phyloP scores from a whole-genome alignment of 2,113 vertebrate species.

The Mellivora capensis region DNA sequence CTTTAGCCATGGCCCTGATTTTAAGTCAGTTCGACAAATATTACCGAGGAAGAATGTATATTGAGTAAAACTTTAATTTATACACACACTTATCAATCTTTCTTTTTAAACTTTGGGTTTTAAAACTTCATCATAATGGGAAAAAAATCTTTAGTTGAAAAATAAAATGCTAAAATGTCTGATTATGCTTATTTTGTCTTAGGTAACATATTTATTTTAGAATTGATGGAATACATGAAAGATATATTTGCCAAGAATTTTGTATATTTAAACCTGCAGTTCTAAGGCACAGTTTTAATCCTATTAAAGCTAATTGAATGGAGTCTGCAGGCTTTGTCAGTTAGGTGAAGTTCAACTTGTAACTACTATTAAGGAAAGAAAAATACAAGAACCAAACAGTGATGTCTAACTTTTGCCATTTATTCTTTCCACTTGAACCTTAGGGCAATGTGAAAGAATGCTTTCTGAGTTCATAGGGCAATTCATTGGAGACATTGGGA shows the following conservation, averaged over 20 bases:
- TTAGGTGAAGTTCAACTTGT: slow-evolving; percentile 92
- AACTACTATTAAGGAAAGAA: slow-evolving; percentile 89
- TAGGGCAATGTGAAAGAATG: slow-evolving; percentile 70
- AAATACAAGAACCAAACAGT: slow-evolving; percentile 81
- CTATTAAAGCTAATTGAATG: slow-evolving; percentile 96
- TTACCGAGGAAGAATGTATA: not conserved
- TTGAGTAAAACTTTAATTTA: slow-evolving; percentile 22
- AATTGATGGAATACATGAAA: slow-evolving; percentile 87
- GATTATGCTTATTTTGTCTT: slow-evolving; percentile 74
- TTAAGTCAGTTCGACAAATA: not conserved
- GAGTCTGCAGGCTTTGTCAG: slow-evolving; percentile 91
- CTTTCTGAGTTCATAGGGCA: slow-evolving; percentile 70
- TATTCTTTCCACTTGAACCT: slow-evolving; percentile 81
- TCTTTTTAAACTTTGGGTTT: slow-evolving; percentile 14
- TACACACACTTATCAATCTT: not conserved
- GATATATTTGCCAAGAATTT: slow-evolving; percentile 91
- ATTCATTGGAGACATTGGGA: slow-evolving; percentile 61
- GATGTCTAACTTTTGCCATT: slow-evolving; percentile 79
- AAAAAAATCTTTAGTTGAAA: not conserved
- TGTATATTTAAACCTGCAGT: slow-evolving; percentile 89
- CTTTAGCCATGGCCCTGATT: not conserved
- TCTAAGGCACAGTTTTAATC: slow-evolving; percentile 93
- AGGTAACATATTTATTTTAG: slow-evolving; percentile 87
- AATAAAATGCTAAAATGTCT: slow-evolving; percentile 61
- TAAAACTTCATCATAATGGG: not conserved